These are phyloP conservation scores for Cirrhinus molitorella DNA, from an alignment of 2,797 vertebrate genomes.

Conservation along the genomic window DNA sequence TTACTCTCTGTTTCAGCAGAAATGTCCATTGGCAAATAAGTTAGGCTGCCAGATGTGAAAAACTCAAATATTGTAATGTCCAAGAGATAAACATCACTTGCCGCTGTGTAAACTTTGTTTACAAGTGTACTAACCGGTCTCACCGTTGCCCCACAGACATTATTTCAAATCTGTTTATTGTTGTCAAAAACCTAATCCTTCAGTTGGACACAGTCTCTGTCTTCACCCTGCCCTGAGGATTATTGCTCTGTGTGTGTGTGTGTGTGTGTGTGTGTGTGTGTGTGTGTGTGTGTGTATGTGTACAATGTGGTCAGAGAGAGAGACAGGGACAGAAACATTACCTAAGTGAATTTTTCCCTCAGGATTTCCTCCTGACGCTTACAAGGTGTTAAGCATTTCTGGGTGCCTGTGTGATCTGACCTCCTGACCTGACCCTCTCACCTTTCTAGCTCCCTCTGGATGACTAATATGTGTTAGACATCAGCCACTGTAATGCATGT, in stretches of 20 bases:
- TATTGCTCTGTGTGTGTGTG: slow-evolving; percentile 1
- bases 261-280: not conserved
- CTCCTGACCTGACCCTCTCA: slow-evolving; percentile 67
- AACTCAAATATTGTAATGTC: not conserved
- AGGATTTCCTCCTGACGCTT: slow-evolving; percentile 70
- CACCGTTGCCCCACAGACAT: not conserved
- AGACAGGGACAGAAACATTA: slow-evolving; percentile 26
- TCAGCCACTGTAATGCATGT: not conserved
- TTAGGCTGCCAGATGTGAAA: not conserved
- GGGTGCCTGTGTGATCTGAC: slow-evolving; percentile 71
- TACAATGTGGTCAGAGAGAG: not conserved
- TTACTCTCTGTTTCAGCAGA: slow-evolving; percentile 26
- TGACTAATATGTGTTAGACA: slow-evolving; percentile 4
- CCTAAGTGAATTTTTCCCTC: slow-evolving; percentile 42
- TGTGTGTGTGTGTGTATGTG: not conserved
- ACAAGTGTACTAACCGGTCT: not conserved
- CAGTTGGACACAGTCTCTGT: not conserved
- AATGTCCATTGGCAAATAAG: slow-evolving; percentile 2
- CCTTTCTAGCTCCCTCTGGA: slow-evolving; percentile 11
- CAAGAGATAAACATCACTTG: slow-evolving; percentile 2
- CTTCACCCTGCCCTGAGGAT: slow-evolving; percentile 30
- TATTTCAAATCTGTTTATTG: slow-evolving; percentile 52
- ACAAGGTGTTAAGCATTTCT: slow-evolving; percentile 75
- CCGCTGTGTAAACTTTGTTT: slow-evolving; percentile 29
- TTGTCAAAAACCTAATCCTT: slow-evolving; percentile 35